These are phyloP conservation scores for Acromyrmex echinatior DNA, from an alignment of 1,140 invertebrate species.

Conservation along the genomic window DNA sequence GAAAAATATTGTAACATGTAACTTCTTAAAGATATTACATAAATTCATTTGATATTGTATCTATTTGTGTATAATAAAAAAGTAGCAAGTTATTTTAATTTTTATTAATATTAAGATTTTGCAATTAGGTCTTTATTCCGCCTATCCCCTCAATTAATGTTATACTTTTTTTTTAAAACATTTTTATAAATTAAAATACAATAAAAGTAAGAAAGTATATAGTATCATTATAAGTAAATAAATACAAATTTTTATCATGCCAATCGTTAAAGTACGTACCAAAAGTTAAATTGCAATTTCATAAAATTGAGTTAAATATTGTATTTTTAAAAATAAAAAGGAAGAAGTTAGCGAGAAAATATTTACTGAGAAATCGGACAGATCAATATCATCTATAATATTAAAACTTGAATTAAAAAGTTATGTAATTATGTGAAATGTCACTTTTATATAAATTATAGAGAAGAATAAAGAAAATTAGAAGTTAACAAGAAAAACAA, in stretches of 20 bases:
- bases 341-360: constrained; percentile 7
- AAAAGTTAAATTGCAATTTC: background rate
- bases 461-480: constrained; percentile 2
- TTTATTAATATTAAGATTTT: too few species aligned
- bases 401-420: constrained; percentile 2
- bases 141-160: background rate
- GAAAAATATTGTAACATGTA: too few species aligned
- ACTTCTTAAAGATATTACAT: too few species aligned
- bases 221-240: background rate
- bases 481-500: constrained; percentile 15
- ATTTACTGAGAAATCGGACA: background rate
- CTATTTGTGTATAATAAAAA: too few species aligned
- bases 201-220: background rate
- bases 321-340: background rate
- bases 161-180: background rate
- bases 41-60: too few species aligned
- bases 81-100: too few species aligned
- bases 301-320: background rate
- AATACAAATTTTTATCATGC: background rate
- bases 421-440: constrained; percentile 9
- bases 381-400: constrained; percentile 27
- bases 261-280: background rate
- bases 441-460: constrained; percentile 2
- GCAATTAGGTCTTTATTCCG: too few species aligned
- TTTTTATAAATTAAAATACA: background rate